These are phyloP conservation scores for Lophotriccus pileatus DNA, from an alignment of 2,797 vertebrate species.

Conservation along the genomic window DNA sequence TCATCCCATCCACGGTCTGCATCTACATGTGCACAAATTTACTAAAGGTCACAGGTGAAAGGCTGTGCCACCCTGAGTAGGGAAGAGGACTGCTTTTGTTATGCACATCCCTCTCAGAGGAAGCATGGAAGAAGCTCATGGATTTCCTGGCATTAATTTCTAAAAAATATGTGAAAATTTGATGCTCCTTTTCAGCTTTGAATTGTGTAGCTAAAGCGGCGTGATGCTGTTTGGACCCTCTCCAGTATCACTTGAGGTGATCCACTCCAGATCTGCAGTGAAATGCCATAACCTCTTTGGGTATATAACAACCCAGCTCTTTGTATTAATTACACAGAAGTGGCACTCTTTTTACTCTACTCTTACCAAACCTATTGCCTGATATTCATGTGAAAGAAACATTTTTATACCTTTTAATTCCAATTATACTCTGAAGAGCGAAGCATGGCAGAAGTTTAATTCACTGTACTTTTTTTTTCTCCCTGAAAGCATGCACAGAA, in stretches of 20 bases:
- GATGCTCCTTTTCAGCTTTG: not conserved
- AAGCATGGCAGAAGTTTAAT: not conserved
- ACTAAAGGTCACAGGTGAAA: not conserved
- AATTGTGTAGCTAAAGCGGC: not conserved
- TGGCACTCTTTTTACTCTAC: not conserved
- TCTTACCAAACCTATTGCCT: not conserved
- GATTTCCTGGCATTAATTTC: not conserved
- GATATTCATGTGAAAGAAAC: not conserved
- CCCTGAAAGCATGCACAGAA: not conserved
- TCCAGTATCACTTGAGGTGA: not conserved
- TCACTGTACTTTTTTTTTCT: not conserved
- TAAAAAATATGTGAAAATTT: not conserved
- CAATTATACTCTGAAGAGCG: not conserved
- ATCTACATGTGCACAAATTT: accelerated
- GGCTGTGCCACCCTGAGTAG: not conserved
- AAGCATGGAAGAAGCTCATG: not conserved
- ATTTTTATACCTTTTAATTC: not conserved
- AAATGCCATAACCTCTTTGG: not conserved
- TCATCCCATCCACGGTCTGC: not conserved
- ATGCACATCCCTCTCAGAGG: not conserved
- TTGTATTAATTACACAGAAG: not conserved
- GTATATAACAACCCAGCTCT: not conserved
- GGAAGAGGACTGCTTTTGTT: not conserved
- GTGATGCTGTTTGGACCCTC: not conserved
- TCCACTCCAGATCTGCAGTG: not conserved